These are phyloP conservation scores for Aphelinus certus DNA, from an alignment of 1,140 invertebrate genomes.

Conservation along the genomic window DNA sequence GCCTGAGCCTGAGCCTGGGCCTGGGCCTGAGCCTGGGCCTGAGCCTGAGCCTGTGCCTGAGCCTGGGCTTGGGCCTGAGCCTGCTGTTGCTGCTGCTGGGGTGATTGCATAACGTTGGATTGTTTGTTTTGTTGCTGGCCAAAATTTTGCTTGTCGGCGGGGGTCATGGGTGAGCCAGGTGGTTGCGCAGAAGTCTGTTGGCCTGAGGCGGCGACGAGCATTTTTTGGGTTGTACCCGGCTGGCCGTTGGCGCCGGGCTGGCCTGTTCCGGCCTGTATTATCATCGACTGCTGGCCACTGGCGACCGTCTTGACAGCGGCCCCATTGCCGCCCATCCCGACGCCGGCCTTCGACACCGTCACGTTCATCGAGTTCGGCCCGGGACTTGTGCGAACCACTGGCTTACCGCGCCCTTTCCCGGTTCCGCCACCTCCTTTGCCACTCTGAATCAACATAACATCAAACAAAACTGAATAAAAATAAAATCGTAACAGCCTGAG, in stretches of 20 bases:
- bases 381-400: conserved; percentile 70
- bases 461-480: too few species aligned
- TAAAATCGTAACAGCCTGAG: too few species aligned
- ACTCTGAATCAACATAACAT: conserved; percentile 46
- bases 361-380: conserved; percentile 63
- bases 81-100: conserved; percentile 62
- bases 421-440: conserved; percentile 59
- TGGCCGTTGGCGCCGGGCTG: conserved; percentile 14
- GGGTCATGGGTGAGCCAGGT: conserved; percentile 59
- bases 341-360: conserved; percentile 77
- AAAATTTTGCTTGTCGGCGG: conserved; percentile 58
- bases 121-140: conserved; percentile 62
- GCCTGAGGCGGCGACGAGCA: conserved; percentile 24
- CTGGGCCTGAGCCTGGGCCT: conserved; percentile 56
- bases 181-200: conserved; percentile 53
- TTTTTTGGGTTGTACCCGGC: conserved; percentile 55
- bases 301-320: conserved; percentile 70
- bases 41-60: conserved; percentile 59
- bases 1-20: conserved; percentile 58
- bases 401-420: conserved; percentile 64
- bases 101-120: conserved; percentile 60
- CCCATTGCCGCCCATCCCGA: conserved; percentile 75
- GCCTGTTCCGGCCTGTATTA: conserved; percentile 41
- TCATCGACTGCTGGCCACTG: conserved; percentile 45
- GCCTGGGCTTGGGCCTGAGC: conserved; percentile 58